Evolutionary conservation across 2,888 invertebrate genomes (phyloP), one percentile per base, ranked within the genome.

Genomic region (Troglohyphantes excavatus): DNA sequence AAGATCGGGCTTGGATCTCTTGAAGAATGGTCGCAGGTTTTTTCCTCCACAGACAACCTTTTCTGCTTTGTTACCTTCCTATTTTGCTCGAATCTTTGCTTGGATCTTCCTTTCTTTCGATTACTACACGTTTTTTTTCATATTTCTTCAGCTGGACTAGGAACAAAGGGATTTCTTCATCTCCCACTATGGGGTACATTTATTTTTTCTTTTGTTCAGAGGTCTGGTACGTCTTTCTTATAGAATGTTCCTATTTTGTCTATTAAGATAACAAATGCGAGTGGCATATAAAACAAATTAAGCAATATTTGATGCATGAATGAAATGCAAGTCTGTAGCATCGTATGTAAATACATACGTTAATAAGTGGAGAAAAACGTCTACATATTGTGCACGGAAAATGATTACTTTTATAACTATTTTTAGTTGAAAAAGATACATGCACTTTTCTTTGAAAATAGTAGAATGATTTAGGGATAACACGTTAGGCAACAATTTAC

Each of bases 11-110:
- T 23, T 29, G 65, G 79, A 46, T 76, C 67, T 63, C 43, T 46
- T 33, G 67, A 81, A 43, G 33, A 67, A 67, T 53, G 53, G 53
- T n/a, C 53, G 17, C 13, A n/a, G 59, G 73, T 46, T 76, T 29
- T 75, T 43, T 63, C 43, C 46, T 26, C 26, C 9, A 3, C 39
- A 72, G 84, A 27, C 84, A 46, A 75, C 75, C 72, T 79, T 61
- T 79, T 79, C 68, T 76, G 76, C 76, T 86, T 81, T 87, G 81
- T 81, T 87, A 81, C 75, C 73, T 84, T 53, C 65, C 19, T 39
- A 43, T 9, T 68, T 53, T 43, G 33, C 53, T 65, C 26, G 26
- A 72, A 26, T 33, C 68, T 19, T 70, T 70, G 53, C 53, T 27
- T 79, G 21, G 21, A 46, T 27, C 29, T 13, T 67, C 43, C 29